phyloP scores from a whole-genome alignment of 2,888 invertebrate species.

The Lithosia quadra region DNA sequence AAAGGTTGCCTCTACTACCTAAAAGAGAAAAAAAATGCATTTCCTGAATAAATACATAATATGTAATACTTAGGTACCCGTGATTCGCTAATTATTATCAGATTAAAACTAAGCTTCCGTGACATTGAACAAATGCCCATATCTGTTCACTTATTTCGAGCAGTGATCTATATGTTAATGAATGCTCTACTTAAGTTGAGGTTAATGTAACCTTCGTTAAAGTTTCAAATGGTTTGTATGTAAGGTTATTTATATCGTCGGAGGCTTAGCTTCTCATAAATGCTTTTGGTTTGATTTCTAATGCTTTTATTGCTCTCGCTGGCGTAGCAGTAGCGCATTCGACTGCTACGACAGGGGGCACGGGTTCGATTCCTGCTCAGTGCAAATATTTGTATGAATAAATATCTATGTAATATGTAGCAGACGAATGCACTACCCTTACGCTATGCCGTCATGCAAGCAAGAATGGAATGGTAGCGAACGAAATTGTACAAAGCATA shows the following conservation, averaged over 20 bases:
- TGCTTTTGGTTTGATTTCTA: too few relatives aligned
- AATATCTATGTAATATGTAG: too few relatives aligned
- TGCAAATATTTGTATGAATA: too few relatives aligned
- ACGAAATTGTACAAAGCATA: too few relatives aligned
- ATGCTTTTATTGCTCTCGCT: too few relatives aligned
- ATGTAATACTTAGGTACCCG: slow-evolving; percentile 15
- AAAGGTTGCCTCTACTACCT: slow-evolving; percentile 32
- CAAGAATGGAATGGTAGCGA: too few relatives aligned
- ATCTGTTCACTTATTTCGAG: slow-evolving; percentile 24
- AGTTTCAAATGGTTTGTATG: slow-evolving; percentile 31
- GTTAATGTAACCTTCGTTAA: slow-evolving; percentile 56
- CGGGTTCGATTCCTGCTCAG: too few relatives aligned
- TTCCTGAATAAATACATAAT: slow-evolving; percentile 17
- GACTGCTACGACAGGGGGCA: too few relatives aligned
- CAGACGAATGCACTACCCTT: too few relatives aligned
- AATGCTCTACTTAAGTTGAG: slow-evolving; percentile 59
- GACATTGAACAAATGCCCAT: slow-evolving; percentile 24
- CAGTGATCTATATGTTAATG: slow-evolving; percentile 63
- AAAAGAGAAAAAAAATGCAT: slow-evolving; percentile 28
- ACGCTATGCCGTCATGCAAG: too few relatives aligned
- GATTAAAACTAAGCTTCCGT: slow-evolving; percentile 23
- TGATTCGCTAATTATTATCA: slow-evolving; percentile 19
- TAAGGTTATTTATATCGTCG: slow-evolving; percentile 25
- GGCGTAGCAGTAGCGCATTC: too few relatives aligned
- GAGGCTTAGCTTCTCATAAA: background rate